Evolutionary conservation across 2,797 vertebrate genomes (phyloP), one percentile per base, ranked within the genome.

Genomic region (Helostoma temminkii): DNA sequence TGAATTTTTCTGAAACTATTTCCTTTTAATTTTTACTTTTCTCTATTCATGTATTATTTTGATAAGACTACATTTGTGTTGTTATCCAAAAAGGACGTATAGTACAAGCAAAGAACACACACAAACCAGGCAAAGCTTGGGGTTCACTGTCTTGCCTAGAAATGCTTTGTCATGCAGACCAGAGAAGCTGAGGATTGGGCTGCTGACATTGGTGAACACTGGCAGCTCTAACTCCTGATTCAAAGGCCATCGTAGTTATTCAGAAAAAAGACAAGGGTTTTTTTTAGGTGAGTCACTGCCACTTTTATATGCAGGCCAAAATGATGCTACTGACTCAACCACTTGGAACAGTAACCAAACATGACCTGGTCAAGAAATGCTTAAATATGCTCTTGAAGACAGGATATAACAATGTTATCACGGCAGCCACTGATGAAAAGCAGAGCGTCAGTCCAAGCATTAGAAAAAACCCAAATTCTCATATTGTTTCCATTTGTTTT

Each of bases 291-390:
- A 47, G 36, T 67, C 48, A 43, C 34, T 66, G 34, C 26, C 36
- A 24, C 28, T 54, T 19, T 14, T 67, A 59, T 67, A 83, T 62
- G 60, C 66, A 71, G n/a, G 52, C 24, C 50, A 59, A 78, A 74
- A 55, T 30, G 60, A 62, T 32, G 25, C 62, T 52, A 50, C 43
- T 63, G 34, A 65, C 28, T 67, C 16, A 22, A 28, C 22, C 24
- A 32, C 54, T 70, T 41, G 60, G 43, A 83, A 71, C 46, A 62
- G 19, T n/a, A 34, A 67, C 15, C 50, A 76, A 72, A 77, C 15
- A 63, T 25, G n/a, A 86, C 49, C 36, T 26, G 57, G 28, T 37
- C 16, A n/a, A 15, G 41, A 76, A 21, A 72, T 49, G n/a, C 18
- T 65, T 15, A 25, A 65, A 25, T 6, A n/a, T 8, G 47, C 54